A percentile compares a stretch with the other conserved stretches of the same genome.
These are phyloP conservation scores for Pogonognathellus flavescens DNA, from an alignment of 1,140 invertebrate genomes.

Conservation along the genomic window DNA sequence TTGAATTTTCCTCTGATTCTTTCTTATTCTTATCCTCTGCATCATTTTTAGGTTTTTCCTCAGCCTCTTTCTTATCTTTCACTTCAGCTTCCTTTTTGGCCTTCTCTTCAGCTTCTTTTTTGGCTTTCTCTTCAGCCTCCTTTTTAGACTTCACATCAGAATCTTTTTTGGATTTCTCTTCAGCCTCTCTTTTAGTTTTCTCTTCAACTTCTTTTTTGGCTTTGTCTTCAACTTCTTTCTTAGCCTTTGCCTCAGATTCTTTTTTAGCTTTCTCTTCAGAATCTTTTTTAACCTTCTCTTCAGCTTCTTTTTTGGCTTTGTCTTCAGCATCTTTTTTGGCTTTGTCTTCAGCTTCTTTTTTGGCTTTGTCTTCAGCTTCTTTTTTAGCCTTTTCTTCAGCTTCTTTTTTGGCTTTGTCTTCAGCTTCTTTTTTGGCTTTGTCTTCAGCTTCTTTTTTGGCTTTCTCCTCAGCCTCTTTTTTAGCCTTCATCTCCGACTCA, in stretches of 20 bases:
- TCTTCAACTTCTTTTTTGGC: not conserved
- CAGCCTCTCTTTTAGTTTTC: not conserved
- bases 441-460: constrained; percentile 60
- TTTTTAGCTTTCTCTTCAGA: not conserved
- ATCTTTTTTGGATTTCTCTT: not conserved
- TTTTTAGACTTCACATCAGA: not conserved
- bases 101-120: constrained; percentile 17
- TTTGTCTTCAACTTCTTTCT: not conserved
- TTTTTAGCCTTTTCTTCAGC: not conserved
- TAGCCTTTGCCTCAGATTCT: not conserved
- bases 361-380: not conserved
- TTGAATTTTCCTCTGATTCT: not conserved
- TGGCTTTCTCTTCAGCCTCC: not conserved
- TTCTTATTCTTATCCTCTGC: not conserved
- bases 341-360: not conserved
- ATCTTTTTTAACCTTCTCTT: not conserved
- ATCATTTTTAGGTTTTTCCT: constrained; percentile 5
- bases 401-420: constrained; percentile 22
- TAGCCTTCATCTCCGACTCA: too few species aligned
- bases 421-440: constrained; percentile 61
- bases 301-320: not conserved
- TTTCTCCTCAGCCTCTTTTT: not conserved
- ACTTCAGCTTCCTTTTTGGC: not conserved
- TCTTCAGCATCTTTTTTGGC: not conserved
- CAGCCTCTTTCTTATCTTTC: not conserved